Conservation (phyloP, 30 jellyfish, hydroid and myxozoan genomes). For the Chironex yamaguchii region DNA sequence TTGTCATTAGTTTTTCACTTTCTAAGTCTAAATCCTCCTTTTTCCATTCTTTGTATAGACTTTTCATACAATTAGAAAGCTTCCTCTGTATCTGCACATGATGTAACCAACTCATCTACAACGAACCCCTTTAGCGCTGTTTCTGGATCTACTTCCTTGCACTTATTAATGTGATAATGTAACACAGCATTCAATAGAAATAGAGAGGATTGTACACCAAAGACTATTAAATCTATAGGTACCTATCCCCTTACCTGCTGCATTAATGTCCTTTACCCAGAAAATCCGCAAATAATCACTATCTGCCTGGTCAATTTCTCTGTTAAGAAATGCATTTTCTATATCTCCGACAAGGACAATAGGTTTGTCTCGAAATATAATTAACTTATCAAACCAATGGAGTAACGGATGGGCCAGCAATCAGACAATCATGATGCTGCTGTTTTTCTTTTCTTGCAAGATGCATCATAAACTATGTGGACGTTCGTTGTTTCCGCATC, state of each 20-base stretch:
- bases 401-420: no score
- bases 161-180: constrained; percentile 10
- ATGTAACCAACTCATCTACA: constrained; percentile 13
- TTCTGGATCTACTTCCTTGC: constrained; percentile 34
- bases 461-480: no score
- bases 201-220: constrained; percentile 28
- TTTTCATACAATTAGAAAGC: background rate
- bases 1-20: no score
- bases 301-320: constrained; percentile 1
- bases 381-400: no score
- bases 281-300: constrained; percentile 50
- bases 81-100: background rate
- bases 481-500: no score
- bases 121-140: background rate
- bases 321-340: constrained; percentile 40
- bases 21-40: no score
- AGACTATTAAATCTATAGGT: background rate
- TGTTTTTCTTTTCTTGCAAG: no score
- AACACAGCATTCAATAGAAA: constrained; percentile 11
- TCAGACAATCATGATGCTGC: no score
- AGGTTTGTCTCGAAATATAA: no score
- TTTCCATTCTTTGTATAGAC: no score
- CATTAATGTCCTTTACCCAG: constrained; percentile 13
- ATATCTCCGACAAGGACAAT: constrained; percentile 53
- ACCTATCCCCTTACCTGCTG: background rate